Base-by-base conservation (phyloP, 2,797 vertebrate genomes). In the Crenichthys baileyi region DNA sequence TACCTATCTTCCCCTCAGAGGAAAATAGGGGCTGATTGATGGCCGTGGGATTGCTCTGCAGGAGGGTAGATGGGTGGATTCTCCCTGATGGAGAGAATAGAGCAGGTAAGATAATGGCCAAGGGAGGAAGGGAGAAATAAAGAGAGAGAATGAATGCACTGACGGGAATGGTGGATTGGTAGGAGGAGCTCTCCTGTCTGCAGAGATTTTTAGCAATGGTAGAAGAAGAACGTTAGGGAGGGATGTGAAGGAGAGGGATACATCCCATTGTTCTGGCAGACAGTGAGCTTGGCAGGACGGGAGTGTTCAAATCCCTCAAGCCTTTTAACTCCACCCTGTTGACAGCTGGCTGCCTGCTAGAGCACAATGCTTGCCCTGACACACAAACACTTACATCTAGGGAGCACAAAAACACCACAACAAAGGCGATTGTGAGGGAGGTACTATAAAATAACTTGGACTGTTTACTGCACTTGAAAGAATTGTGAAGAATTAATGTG, bases 11-110 rank as follows among this genome's bases (percentile, higher is more conserved):
- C 83, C 84, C 90, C 81, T 83, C 46, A 63, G 87, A 91, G 89
- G 82, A 94, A 93, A 93, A 92, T 83, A 77, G 92, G 84, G 84
- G 90, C 89, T 95, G 95, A 95, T 93, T 94, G 94, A 95, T 95
- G 93, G 92, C 91, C 78, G 88, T 85, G 89, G 88, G 88, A 89
- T 88, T 89, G 86, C 91, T 88, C 88, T 73, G 85, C 82, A 39
- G 88, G 90, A 89, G 86, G 88, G 84, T 84, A 83, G 83, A 85
- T 88, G 88, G 87, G 91, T 87, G 91, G 86, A 90, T 86, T 89
- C 87, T 92, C 88, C 86, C 79, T 61, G 83, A 88, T 87, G 91
- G 88, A 86, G 87, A 93, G 90, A 92, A 93, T 86, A 81, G 90
- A 89, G 83, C 85, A 91, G 90, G 89, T 88, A 89, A 87, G 87